These are phyloP conservation scores for Sebastes schlegelii DNA, from an alignment of 2,113 vertebrate genomes.

Conservation along the genomic window DNA sequence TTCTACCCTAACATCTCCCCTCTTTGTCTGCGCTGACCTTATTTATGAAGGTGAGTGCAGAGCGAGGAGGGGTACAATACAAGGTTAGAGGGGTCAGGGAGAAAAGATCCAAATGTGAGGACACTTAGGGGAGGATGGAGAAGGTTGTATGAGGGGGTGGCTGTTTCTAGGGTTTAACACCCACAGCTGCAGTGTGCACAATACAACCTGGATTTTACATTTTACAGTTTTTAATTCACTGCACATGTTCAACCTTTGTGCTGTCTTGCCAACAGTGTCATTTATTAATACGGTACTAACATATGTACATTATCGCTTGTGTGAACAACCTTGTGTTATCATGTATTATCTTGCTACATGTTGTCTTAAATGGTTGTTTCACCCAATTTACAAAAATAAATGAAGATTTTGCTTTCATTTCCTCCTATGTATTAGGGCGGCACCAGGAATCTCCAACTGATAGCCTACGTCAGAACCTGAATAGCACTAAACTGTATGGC, in stretches of 20 bases:
- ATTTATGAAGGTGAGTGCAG: constrained; percentile 69
- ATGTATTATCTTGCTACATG: neutral
- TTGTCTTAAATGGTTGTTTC: neutral
- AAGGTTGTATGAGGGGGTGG: neutral
- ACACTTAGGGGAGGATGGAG: constrained; percentile 11
- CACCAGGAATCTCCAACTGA: neutral
- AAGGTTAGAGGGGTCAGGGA: constrained; percentile 55
- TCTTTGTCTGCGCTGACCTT: constrained; percentile 66
- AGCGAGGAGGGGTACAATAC: constrained; percentile 27
- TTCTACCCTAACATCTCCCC: constrained; percentile 53
- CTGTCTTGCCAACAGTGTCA: neutral
- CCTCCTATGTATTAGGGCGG: neutral
- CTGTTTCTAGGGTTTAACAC: neutral
- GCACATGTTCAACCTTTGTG: neutral
- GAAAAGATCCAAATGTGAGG: constrained; percentile 44
- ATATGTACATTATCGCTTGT: neutral
- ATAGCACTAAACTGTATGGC: neutral
- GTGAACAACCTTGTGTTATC: neutral
- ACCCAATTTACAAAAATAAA: neutral
- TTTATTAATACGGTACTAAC: neutral
- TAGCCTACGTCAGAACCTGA: neutral
- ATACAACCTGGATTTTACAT: neutral
- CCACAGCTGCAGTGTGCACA: neutral
- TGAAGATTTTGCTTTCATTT: neutral
- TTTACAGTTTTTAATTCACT: neutral